Conservation (phyloP, 2,113 vertebrate species). For the Todiramphus chloris region DNA sequence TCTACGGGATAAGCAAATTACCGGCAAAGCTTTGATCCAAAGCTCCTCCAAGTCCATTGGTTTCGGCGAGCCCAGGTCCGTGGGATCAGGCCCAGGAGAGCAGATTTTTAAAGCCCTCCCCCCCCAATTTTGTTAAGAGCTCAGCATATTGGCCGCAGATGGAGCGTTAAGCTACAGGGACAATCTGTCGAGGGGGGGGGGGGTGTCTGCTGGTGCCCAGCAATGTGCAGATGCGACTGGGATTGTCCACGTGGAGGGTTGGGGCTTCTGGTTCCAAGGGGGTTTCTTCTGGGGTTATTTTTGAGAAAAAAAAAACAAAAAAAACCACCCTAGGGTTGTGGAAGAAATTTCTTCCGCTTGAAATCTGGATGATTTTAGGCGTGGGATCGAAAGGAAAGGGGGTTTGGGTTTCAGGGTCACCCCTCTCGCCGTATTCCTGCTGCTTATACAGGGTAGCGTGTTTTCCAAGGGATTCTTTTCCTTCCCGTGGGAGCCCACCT, state of each 20-base stretch:
- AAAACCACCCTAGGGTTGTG: background rate
- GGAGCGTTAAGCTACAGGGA: background rate
- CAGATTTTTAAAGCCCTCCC: background rate
- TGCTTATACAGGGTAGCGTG: background rate
- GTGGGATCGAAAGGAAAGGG: background rate
- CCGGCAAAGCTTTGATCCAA: background rate
- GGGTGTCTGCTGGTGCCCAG: background rate
- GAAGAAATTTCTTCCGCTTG: background rate
- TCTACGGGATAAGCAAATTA: constrained; percentile 49
- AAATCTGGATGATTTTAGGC: background rate
- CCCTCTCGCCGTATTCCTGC: background rate
- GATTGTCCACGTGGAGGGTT: background rate
- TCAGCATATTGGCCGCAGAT: constrained; percentile 15
- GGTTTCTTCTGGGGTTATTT: background rate
- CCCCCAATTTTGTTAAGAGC: constrained; percentile 52
- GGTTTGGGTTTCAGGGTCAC: background rate
- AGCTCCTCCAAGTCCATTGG: constrained; percentile 25
- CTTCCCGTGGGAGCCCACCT: background rate
- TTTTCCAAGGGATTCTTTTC: background rate
- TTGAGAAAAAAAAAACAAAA: background rate
- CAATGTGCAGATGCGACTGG: background rate
- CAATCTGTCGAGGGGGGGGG: background rate
- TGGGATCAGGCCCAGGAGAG: constrained; percentile 9
- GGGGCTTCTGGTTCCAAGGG: background rate
- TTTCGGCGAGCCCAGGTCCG: background rate